Evolutionary conservation across 2,113 vertebrate species (phyloP), one percentile per base, ranked within the genome.

Genomic region (Gadus chalcogrammus): DNA sequence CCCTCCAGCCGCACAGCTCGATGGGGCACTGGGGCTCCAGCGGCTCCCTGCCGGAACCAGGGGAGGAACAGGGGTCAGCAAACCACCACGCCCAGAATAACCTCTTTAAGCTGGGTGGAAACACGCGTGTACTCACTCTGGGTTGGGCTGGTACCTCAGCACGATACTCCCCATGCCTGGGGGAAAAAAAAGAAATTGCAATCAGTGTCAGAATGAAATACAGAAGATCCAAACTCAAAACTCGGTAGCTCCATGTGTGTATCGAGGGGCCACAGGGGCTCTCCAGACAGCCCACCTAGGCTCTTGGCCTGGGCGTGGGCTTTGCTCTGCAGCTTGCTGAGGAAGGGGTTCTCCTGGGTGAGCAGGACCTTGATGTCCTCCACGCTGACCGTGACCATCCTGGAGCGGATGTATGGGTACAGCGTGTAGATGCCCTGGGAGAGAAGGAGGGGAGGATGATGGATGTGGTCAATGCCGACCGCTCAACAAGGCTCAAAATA

Each of bases 331-430:
- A 99, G 94, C 78, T 96, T 97, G 86, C 93, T 94, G 77, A 99
- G 89, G 86, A 95, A 99, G 0, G 97, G 97, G 78, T 99, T 99
- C 90, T 98, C 97, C 86, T 99, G 94, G 13, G 97, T 99, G 75
- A 99, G 88, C n/a, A 99, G 91, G 68, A 95, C 91, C 90, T 97
- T 96, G 83, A 98, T 92, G 73, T 99, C 97, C 86, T 97, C 96
- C 88, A 96, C 88, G 1, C 91, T 92, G 55, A 98, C 92, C 3
- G 66, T 90, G 80, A 99, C 87, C 67, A 98, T 93, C 83, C 97
- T 94, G 75, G 95, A 95, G 78, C 93, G 93, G 79, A 99, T 97
- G 63, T 98, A 99, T 0, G 96, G 97, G 80, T 95, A 96, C 1
- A 99, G 76, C 0, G 94, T 97, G 87, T 99, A 99, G 79, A 99